Conservation (phyloP, 2,888 invertebrate species). For the Lypha dubia region DNA sequence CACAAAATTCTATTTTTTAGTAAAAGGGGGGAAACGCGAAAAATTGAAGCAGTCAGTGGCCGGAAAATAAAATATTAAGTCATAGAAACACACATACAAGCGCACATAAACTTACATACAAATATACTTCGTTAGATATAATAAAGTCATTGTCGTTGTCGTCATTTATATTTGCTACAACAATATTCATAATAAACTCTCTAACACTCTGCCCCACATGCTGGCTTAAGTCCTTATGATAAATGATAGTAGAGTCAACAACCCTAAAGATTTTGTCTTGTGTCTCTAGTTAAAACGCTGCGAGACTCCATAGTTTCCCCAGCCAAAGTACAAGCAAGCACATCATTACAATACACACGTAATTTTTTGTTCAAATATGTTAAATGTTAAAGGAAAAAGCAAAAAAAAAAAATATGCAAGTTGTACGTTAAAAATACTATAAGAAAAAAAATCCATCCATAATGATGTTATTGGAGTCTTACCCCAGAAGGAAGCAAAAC, state of each 20-base stretch:
- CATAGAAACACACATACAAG: neutral
- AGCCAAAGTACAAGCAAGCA: conserved; percentile 5
- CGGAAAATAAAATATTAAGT: conserved; percentile 54
- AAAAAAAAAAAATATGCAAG: conserved; percentile 20
- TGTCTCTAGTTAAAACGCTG: conserved; percentile 50
- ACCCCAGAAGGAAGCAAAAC: conserved; percentile 1
- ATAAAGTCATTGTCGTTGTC: conserved; percentile 68
- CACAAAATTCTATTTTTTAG: conserved; percentile 9
- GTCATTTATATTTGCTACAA: conserved; percentile 67
- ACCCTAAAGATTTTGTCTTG: conserved; percentile 72
- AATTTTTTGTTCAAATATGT: conserved; percentile 61
- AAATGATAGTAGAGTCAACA: conserved; percentile 74
- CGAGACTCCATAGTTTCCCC: conserved; percentile 6
- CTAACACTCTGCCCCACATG: conserved; percentile 44
- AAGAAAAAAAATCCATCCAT: conserved; percentile 45
- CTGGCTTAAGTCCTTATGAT: conserved; percentile 73
- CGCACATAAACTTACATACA: neutral
- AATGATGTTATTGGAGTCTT: conserved; percentile 37
- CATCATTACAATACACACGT: conserved; percentile 61
- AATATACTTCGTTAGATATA: conserved; percentile 16
- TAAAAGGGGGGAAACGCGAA: neutral
- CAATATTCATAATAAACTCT: conserved; percentile 71
- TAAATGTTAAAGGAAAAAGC: conserved; percentile 31
- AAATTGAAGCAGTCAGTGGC: conserved; percentile 55
- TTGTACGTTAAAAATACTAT: conserved; percentile 49